Evolutionary conservation across 30 jellyfish, hydroid and myxozoan species (phyloP), one percentile per base, ranked within the genome.

Genomic region (Hydractinia symbiolongicarpus): DNA sequence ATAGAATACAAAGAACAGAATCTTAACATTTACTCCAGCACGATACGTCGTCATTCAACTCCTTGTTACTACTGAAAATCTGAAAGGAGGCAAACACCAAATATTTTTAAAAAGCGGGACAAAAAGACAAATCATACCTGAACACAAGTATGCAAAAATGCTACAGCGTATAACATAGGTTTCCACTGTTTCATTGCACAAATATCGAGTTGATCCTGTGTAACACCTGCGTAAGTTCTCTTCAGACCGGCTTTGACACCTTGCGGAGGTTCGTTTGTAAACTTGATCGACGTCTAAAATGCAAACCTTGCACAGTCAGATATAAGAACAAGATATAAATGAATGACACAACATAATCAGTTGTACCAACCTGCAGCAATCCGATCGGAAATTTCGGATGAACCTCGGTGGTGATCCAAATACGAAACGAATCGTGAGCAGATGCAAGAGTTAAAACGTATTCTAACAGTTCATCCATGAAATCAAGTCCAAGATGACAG

Each of bases 241-340:
- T 86, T 90, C 73, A 90, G 70, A 40, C 97, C 97, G 21, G 97
- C 97, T 64, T 90, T 90, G 16, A 90, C 88, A 9, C 97, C 97
- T 77, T 90, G 97, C 9, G 97, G 97, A 6, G 97, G 97, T 69
- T 90, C 96, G 68, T 90, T 90, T 4, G 97, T 90, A 73, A 90
- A 90, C 73, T 90, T 90, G 53, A 90, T 86, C 40, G 96, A 90
- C 1, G 90, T 20, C 97, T 90, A 53, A 17, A 55, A 76, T 30
- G 62, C 16, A 55, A 75, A 64, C 5, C 16, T 4, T 6, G 74
- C 19, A 64, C 40, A 13, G 4, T 1, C 2, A 64, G 19, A 16
- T 58, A 11, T 58, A 3, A 13, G 1, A 58, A 11, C 69, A 58
- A 58, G 79, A 58, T 16, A 58, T 58, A 3, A 13, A 11, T 58